A percentile compares a stretch with the other conserved stretches of the same genome.
Conservation (phyloP, 1,140 invertebrate species). For the Helicorthomorpha holstii region DNA sequence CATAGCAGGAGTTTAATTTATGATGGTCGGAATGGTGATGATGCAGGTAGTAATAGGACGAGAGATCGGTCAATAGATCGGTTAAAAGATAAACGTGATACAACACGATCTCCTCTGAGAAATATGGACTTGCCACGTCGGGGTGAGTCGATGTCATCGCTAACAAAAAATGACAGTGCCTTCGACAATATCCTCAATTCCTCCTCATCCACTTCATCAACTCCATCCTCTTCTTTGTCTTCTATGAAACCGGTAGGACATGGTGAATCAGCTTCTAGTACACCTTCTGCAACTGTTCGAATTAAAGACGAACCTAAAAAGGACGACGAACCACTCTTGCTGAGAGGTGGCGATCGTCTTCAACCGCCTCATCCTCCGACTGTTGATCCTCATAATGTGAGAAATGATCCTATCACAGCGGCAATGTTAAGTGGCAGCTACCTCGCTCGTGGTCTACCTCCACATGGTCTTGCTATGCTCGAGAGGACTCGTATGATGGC, state of each 20-base stretch:
- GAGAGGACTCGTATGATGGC: slow-evolving; percentile 5
- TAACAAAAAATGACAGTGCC: slow-evolving; percentile 6
- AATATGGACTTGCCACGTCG: background rate
- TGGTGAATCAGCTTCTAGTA: too few relatives aligned
- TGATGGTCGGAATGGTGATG: slow-evolving; percentile 6
- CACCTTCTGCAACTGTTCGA: background rate
- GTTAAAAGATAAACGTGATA: slow-evolving; percentile 1
- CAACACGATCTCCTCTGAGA: slow-evolving; percentile 5
- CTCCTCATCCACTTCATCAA: background rate
- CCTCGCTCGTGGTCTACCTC: background rate
- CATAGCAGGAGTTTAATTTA: slow-evolving; percentile 3
- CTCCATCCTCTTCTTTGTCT: too few relatives aligned
- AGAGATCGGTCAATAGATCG: slow-evolving; percentile 1
- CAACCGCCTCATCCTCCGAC: background rate
- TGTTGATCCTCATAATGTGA: background rate
- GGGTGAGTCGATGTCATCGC: background rate
- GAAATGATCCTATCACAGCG: background rate
- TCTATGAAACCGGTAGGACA: too few relatives aligned
- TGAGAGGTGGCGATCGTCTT: background rate
- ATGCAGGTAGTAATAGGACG: background rate
- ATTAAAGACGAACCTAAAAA: slow-evolving; percentile 9
- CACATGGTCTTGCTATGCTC: background rate
- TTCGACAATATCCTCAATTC: slow-evolving; percentile 7
- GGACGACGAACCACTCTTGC: slow-evolving; percentile 3
- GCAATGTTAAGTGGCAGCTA: background rate